Evolutionary conservation across 2,797 vertebrate species (phyloP).

Genomic region (Jordanella pulchra): DNA sequence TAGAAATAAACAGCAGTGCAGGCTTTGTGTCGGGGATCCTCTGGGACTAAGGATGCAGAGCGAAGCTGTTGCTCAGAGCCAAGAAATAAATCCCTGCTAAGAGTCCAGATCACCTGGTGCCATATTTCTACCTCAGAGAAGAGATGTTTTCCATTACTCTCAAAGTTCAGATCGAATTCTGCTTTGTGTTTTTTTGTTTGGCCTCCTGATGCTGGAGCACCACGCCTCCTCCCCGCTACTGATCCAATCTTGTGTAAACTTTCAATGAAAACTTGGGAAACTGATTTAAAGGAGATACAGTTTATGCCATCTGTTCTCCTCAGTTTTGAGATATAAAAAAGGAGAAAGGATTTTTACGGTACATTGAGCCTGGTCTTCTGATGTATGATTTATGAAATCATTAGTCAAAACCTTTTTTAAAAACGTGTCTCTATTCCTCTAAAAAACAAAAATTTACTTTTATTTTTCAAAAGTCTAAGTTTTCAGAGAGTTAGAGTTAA

Average conservation of each 20-base stretch:
- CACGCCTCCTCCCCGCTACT: conserved; percentile 22
- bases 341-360: conserved; percentile 8
- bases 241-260: conserved; percentile 30
- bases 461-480: too few relatives aligned
- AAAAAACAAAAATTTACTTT: too few relatives aligned
- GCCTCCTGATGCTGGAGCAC: conserved; percentile 43
- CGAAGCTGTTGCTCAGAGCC: conserved; percentile 38
- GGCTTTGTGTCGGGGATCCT: conserved; percentile 38
- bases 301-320: conserved; percentile 75
- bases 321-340: conserved; percentile 51
- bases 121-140: conserved; percentile 42
- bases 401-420: too few relatives aligned
- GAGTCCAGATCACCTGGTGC: conserved; percentile 44
- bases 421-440: too few relatives aligned
- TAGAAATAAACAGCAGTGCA: conserved; percentile 48
- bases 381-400: too few relatives aligned
- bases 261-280: conserved; percentile 18
- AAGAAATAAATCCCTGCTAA: conserved; percentile 47
- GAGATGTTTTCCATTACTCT: conserved; percentile 38
- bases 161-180: conserved; percentile 24
- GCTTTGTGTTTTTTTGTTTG: conserved; percentile 10
- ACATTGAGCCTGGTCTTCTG: too few relatives aligned
- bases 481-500: too few relatives aligned
- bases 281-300: conserved; percentile 70
- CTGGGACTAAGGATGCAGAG: conserved; percentile 40